Conservation (phyloP, 2,797 vertebrate genomes). For the Microctenopoma steveboyesi region DNA sequence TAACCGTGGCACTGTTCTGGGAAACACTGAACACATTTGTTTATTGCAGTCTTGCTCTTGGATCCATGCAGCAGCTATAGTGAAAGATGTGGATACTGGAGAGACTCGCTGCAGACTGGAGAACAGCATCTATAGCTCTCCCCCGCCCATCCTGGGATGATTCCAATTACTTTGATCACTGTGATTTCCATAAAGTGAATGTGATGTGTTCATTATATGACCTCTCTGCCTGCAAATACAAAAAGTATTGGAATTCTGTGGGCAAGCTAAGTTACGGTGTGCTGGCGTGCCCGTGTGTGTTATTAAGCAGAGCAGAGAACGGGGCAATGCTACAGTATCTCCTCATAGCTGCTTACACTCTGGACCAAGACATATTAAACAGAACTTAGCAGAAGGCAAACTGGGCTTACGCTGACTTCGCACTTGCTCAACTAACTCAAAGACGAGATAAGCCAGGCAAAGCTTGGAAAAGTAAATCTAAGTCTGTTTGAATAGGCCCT, state of each 20-base stretch:
- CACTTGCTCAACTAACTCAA: constrained; percentile 73
- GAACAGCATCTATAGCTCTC: constrained; percentile 33
- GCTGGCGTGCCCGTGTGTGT: constrained; percentile 47
- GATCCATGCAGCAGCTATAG: constrained; percentile 53
- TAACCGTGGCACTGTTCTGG: constrained; percentile 66
- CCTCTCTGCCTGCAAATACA: constrained; percentile 29
- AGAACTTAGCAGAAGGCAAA: constrained; percentile 61
- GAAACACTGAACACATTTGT: constrained; percentile 67
- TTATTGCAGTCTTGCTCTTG: constrained; percentile 61
- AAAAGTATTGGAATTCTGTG: constrained; percentile 40
- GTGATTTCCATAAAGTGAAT: constrained; percentile 48
- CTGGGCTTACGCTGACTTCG: constrained; percentile 71
- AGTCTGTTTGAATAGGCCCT: constrained; percentile 75
- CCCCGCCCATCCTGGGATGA: constrained; percentile 29
- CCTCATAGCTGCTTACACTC: constrained; percentile 52
- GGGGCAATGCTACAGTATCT: constrained; percentile 51
- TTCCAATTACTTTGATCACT: constrained; percentile 68
- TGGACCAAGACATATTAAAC: constrained; percentile 68
- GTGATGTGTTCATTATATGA: constrained; percentile 50
- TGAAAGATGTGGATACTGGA: constrained; percentile 40
- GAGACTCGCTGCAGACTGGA: constrained; percentile 48
- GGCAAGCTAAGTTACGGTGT: constrained; percentile 22
- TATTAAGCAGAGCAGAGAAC: constrained; percentile 62
- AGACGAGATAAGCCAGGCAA: constrained; percentile 72
- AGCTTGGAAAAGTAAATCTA: constrained; percentile 74